Conservation (phyloP, 2,797 vertebrate species). For the Spinus pinus region DNA sequence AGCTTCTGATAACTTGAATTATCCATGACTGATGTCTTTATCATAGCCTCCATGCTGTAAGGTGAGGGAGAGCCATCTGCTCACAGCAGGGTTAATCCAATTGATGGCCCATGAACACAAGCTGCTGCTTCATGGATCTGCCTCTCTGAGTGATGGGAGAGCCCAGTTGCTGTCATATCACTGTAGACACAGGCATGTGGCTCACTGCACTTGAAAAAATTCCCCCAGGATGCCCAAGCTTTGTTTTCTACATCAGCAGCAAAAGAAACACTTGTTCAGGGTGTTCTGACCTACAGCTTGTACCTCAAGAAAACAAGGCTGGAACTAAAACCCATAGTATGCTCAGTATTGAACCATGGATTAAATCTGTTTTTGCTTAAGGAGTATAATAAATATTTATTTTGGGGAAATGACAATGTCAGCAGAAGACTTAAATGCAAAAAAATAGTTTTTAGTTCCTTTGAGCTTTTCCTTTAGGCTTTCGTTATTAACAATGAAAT, state of each 20-base stretch:
- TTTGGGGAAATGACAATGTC: not conserved
- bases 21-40: conserved; percentile 20
- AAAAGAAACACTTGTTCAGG: not conserved
- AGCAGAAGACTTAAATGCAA: conserved; percentile 11
- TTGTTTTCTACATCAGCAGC: not conserved
- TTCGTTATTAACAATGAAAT: conserved; percentile 51
- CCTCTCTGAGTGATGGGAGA: not conserved
- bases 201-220: not conserved
- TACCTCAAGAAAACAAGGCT: not conserved
- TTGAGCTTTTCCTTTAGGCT: conserved; percentile 36
- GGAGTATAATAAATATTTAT: conserved; percentile 22
- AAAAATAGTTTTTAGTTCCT: not conserved
- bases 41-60: not conserved
- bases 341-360: not conserved
- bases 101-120: not conserved
- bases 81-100: not conserved
- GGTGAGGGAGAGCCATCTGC: conserved; percentile 37
- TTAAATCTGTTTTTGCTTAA: conserved; percentile 21
- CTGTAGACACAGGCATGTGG: not conserved
- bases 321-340: not conserved
- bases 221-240: not conserved
- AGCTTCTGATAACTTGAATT: not conserved
- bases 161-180: not conserved
- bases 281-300: not conserved
- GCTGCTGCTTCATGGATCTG: not conserved